Evolutionary conservation across 2,113 vertebrate genomes (phyloP).

Genomic region (Oreochromis tanganicae): DNA sequence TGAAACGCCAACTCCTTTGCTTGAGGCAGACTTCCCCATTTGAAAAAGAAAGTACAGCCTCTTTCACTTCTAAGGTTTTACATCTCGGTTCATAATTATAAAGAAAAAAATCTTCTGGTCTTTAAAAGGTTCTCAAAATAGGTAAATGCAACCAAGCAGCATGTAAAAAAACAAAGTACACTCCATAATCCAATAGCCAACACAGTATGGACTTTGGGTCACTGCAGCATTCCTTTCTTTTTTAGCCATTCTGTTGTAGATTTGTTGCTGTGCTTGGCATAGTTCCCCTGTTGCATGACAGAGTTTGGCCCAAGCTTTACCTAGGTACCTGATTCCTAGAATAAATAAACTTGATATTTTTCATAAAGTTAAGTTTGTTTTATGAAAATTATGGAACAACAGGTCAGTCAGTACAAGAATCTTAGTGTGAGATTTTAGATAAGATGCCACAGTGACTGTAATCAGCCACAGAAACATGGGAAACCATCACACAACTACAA

Average conservation of each 20-base stretch:
- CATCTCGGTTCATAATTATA: neutral
- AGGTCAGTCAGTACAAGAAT: too few relatives aligned
- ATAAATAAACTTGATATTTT: too few relatives aligned
- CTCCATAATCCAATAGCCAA: neutral
- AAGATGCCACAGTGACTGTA: too few relatives aligned
- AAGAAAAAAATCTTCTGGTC: neutral
- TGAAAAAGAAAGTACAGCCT: neutral
- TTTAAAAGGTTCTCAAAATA: neutral
- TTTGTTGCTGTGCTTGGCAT: too few relatives aligned
- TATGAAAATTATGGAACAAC: too few relatives aligned
- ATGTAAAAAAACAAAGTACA: neutral
- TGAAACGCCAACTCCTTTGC: neutral
- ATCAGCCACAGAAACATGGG: too few relatives aligned
- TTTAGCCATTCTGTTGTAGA: neutral
- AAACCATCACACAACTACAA: too few relatives aligned
- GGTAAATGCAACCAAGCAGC: neutral
- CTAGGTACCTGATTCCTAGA: too few relatives aligned
- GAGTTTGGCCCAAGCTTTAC: neutral
- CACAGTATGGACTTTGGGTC: neutral
- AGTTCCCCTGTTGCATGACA: too few relatives aligned
- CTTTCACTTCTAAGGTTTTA: neutral
- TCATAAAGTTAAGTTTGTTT: too few relatives aligned
- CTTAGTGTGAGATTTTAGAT: too few relatives aligned
- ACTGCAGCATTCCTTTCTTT: neutral
- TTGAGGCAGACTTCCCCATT: neutral